phyloP scores from a whole-genome alignment of 2,888 invertebrate genomes.

The Mesochorus sp. region DNA sequence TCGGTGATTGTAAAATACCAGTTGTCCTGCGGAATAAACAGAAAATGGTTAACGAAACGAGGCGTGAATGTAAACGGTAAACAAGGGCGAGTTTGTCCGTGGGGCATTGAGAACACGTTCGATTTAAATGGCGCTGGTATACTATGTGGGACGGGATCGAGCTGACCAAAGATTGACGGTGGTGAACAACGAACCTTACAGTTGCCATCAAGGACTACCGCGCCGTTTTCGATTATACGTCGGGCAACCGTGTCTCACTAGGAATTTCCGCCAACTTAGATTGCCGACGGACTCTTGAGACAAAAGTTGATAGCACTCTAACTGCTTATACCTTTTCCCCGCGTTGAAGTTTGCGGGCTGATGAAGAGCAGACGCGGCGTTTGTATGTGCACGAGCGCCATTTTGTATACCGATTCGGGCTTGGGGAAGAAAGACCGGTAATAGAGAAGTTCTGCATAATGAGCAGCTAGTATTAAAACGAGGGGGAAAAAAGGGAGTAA shows the following conservation, averaged over 20 bases:
- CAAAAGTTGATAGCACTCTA: constrained; percentile 60
- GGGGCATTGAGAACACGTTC: too few species aligned
- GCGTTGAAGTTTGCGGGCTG: constrained; percentile 37
- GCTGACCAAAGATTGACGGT: background rate
- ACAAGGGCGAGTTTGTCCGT: too few species aligned
- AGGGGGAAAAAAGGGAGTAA: background rate
- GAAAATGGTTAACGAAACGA: too few species aligned
- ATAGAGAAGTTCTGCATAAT: constrained; percentile 17
- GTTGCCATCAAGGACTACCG: constrained; percentile 22
- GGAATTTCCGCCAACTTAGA: constrained; percentile 64
- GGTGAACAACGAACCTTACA: constrained; percentile 21
- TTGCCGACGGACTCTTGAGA: constrained; percentile 63
- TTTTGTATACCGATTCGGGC: background rate
- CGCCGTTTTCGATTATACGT: constrained; percentile 48
- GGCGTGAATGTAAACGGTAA: too few species aligned
- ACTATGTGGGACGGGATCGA: too few species aligned
- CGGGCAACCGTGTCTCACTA: constrained; percentile 22
- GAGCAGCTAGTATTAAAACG: constrained; percentile 11
- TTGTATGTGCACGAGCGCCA: background rate
- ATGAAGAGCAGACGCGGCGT: constrained; percentile 11
- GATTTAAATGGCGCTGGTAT: too few species aligned
- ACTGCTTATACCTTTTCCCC: background rate
- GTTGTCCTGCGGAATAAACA: too few species aligned
- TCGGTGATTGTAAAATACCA: too few species aligned
- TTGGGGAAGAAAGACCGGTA: constrained; percentile 16